Percentiles rank a stretch among this genome's conserved stretches.
Conservation (phyloP, 2,797 vertebrate genomes). For the Lophius americanus region DNA sequence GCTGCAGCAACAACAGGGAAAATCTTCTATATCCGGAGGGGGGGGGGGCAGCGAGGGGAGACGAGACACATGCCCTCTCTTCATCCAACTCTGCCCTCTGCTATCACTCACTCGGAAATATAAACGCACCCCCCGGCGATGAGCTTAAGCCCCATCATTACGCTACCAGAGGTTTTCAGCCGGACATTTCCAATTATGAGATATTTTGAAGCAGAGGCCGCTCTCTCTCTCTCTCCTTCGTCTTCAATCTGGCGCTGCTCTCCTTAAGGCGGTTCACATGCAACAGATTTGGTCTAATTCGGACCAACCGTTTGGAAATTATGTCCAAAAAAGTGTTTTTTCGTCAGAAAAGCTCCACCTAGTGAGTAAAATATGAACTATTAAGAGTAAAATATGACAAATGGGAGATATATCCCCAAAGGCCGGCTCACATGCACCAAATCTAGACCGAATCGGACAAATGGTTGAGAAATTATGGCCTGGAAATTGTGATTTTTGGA, state of each 20-base stretch:
- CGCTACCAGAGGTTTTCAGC: constrained; percentile 46
- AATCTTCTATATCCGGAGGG: constrained; percentile 41
- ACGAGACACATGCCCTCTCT: constrained; percentile 13
- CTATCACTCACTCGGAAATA: constrained; percentile 55
- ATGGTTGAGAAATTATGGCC: no score
- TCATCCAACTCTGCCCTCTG: constrained; percentile 25
- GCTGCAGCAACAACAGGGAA: constrained; percentile 51
- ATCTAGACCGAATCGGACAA: no score
- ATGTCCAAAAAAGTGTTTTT: no score
- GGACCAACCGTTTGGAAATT: no score
- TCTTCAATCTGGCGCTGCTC: not conserved
- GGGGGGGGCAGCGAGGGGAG: constrained; percentile 3
- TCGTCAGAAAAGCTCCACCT: no score
- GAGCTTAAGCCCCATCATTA: constrained; percentile 62
- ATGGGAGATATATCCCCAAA: no score
- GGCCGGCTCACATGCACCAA: no score
- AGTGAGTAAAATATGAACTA: no score
- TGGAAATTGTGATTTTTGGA: no score
- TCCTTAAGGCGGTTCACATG: no score
- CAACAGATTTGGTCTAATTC: no score
- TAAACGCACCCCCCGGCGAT: constrained; percentile 58
- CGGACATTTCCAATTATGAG: constrained; percentile 45
- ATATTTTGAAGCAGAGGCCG: constrained; percentile 14
- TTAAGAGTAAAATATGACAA: no score
- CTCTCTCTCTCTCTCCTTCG: not conserved